Evolutionary conservation across 2,113 vertebrate genomes (phyloP).

Genomic region (Psettodes erumei): DNA sequence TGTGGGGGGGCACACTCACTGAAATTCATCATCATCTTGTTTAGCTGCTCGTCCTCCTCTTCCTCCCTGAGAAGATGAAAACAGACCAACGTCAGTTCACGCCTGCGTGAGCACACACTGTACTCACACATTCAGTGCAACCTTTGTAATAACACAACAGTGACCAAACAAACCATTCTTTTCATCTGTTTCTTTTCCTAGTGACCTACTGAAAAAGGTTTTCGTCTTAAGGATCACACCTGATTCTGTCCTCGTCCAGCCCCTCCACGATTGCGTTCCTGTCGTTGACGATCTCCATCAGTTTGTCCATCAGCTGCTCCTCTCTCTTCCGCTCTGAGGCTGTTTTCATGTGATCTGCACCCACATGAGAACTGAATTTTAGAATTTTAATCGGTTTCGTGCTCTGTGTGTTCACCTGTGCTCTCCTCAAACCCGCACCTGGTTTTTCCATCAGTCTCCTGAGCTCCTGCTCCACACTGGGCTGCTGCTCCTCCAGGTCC

Average conservation of each 20-base stretch:
- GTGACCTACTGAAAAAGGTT: no score
- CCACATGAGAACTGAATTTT: neutral
- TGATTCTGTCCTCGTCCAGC: conserved; percentile 93
- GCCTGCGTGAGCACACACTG: neutral
- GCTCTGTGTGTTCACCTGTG: neutral
- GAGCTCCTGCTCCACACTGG: conserved; percentile 87
- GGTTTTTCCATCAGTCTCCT: conserved; percentile 88
- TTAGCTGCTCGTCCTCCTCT: conserved; percentile 92
- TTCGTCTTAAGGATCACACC: no score
- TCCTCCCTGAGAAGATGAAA: conserved; percentile 85
- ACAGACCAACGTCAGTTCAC: neutral
- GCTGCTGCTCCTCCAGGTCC: conserved; percentile 90
- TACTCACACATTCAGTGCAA: no score
- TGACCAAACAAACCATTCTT: no score
- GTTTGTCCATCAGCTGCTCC: conserved; percentile 86
- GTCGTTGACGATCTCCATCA: conserved; percentile 90
- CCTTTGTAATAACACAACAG: no score
- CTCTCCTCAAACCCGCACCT: conserved; percentile 75
- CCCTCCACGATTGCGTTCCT: conserved; percentile 90
- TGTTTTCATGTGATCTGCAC: conserved; percentile 87
- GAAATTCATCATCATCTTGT: conserved; percentile 88
- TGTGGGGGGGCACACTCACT: conserved; percentile 82
- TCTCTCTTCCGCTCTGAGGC: conserved; percentile 82
- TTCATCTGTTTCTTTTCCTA: no score
- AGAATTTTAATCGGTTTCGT: neutral